Evolutionary conservation across 1,140 invertebrate species (phyloP), one percentile per base, ranked within the genome.

Genomic region (Tetranychus cinnabarinus): DNA sequence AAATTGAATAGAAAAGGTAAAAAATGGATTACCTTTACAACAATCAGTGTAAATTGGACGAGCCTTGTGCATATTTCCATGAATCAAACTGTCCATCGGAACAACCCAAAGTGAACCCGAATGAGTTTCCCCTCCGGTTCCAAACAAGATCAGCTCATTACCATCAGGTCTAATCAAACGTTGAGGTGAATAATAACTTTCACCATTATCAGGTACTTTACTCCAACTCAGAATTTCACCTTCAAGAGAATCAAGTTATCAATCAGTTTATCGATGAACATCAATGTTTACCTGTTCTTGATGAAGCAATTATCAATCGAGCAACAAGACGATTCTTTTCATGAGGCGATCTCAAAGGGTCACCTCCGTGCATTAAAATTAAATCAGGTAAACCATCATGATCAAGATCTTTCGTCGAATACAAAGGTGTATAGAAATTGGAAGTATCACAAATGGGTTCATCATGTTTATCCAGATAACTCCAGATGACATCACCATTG

Each of bases 161-260:
- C 77, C 78, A 69, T 80, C 78, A 37, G 75, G 72, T 66, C 75
- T 73, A 1, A 75, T 70, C 6, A 81, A 65, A 34, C 77, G 69
- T 69, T 82, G 79, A 8, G 83, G 83, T n/a, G 81, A 81, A 67
- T 85, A 86, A 62, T 85, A 79, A 56, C 72, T 73, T 72, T 86
- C 82, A 60, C 78, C 77, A 39, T 75, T 71, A 66, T 80, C 78
- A 4, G 84, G 83, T 52, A 83, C 80, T 47, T 75, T 71, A 50
- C 81, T 72, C 65, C 73, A 78, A 33, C 76, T 75, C 58, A 88
- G 72, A 60, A 81, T 75, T 60, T 74, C 72, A 12, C 85, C 46
- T 47, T 47, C 7, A 47, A 46, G 1, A 46, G 45, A 15, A 46
- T 10, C 7, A 47, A 47, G 46, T 15, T 47, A 1, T 3, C 2